phyloP scores from a whole-genome alignment of 2,113 vertebrate genomes.

The Zosterops japonicus region DNA sequence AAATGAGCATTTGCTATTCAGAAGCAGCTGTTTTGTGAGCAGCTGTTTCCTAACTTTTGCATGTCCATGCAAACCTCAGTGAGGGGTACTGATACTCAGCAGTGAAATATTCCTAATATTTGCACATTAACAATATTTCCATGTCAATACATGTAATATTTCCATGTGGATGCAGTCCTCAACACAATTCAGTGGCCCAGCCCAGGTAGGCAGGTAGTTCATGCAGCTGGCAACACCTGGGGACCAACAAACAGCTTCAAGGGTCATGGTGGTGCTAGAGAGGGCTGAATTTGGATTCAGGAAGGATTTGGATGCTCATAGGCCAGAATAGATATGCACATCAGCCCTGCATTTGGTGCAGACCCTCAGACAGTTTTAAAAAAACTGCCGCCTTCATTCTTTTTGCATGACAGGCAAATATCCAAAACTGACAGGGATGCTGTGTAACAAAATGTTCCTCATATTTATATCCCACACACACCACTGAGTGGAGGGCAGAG shows the following conservation, averaged over 20 bases:
- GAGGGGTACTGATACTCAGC: neutral
- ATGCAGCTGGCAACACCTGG: neutral
- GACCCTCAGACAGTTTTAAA: neutral
- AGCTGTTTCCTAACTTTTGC: neutral
- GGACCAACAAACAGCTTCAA: neutral
- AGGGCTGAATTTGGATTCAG: neutral
- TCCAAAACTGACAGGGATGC: neutral
- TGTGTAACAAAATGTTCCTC: neutral
- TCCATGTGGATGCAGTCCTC: neutral
- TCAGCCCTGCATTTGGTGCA: neutral
- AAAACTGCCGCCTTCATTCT: neutral
- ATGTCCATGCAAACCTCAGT: neutral
- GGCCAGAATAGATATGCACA: neutral
- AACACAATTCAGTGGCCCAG: neutral
- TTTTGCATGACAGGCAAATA: constrained; percentile 12
- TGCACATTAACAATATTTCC: neutral
- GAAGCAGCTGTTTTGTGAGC: neutral
- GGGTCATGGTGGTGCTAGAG: neutral
- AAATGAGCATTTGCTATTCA: neutral
- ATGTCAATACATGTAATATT: neutral
- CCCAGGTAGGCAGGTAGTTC: neutral
- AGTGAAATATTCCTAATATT: neutral
- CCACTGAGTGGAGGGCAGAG: fast-evolving
- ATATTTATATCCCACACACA: neutral
- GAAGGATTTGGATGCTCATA: neutral